Evolutionary conservation across 2,888 invertebrate species (phyloP).

Genomic region (Tanytarsus gracilentus): DNA sequence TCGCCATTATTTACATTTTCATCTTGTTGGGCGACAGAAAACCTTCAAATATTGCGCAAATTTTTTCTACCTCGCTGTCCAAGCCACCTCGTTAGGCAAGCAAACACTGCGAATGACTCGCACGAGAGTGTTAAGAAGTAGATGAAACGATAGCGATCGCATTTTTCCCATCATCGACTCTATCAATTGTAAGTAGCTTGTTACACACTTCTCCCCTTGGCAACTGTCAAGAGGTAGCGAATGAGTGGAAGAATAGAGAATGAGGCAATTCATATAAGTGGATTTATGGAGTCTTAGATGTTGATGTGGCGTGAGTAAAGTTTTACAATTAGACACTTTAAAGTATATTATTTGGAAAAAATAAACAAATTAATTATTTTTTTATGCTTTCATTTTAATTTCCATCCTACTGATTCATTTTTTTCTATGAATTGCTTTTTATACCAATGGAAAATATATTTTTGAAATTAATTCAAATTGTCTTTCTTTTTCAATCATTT

Average conservation of each 20-base stretch:
- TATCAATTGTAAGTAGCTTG: background rate
- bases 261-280: background rate
- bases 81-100: too few relatives aligned
- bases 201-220: background rate
- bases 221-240: background rate
- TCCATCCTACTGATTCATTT: too few relatives aligned
- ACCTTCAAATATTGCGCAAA: too few relatives aligned
- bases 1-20: too few relatives aligned
- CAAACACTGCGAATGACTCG: background rate
- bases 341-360: background rate
- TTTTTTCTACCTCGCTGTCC: too few relatives aligned
- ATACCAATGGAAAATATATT: background rate
- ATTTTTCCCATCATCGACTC: background rate
- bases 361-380: conserved; percentile 1
- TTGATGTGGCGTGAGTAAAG: too few relatives aligned
- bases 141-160: background rate
- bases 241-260: background rate
- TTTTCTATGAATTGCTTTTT: background rate
- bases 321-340: too few relatives aligned
- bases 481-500: too few relatives aligned
- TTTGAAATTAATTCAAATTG: too few relatives aligned
- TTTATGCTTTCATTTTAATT: too few relatives aligned
- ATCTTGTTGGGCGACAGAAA: too few relatives aligned
- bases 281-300: background rate
- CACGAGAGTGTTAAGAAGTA: background rate